Base-by-base conservation (phyloP, 2,113 vertebrate genomes). In the Hyla sarda region DNA sequence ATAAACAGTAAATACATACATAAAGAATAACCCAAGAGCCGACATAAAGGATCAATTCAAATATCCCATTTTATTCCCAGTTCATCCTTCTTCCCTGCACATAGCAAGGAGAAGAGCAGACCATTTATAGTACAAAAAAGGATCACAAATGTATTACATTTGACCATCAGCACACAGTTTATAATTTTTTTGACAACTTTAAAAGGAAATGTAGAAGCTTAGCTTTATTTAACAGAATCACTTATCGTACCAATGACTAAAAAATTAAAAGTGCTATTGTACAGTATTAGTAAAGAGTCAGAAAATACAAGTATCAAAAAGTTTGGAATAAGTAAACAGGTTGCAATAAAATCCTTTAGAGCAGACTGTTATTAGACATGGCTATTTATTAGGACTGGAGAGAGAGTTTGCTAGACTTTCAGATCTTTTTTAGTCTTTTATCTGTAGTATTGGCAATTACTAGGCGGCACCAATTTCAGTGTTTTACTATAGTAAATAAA, bases 241-340 rank as follows among this genome's bases (percentile, higher is more conserved):
- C 87, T 88, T 88, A 86, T 86, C 88, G 73, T 86, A 91, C 13
- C 21, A 89, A 90, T 6, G 82, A 58, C 72, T 90, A 88, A 30
- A 91, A 87, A 89, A 89, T 84, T 90, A 90, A 91, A 90, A 23
- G 14, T 88, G 76, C 47, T 88, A 89, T 87, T 14, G 89, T 84
- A 91, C 80, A 88, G 71, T 74, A 89, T 88, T 72, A 87, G 13
- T 69, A 88, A 82, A 88, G 41, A 89, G 14, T 83, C 75, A 87
- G 80, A 89, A 88, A 83, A 87, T 0, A 81, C n/a, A 87, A 52
- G 82, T 54, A 88, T 78, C 89, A 88, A 85, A 71, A 87, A 82
- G 60, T 87, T 73, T 10, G 9, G 75, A 89, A 86, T 86, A 60
- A 91, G 52, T 13, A 28, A 90, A 75, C 83, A 88, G 62, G 1